Percentiles rank a stretch among this genome's conserved stretches.
phyloP scores from a whole-genome alignment of 1,140 invertebrate species.

The Antheraea pernyi region DNA sequence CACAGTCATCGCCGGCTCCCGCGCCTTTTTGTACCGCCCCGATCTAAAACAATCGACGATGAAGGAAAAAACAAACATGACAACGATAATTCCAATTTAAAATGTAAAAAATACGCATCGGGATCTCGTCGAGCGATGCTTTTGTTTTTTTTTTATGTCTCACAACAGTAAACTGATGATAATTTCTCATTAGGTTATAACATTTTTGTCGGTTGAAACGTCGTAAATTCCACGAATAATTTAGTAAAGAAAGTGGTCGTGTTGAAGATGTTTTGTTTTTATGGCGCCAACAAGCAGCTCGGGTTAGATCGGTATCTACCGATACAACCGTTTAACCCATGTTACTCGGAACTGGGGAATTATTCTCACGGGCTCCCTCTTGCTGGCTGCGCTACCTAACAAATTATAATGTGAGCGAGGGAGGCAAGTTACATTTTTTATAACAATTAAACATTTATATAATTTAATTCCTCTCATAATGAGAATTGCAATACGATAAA shows the following conservation, averaged over 20 bases:
- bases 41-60: slow-evolving; percentile 66
- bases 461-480: background rate
- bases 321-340: slow-evolving; percentile 77
- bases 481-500: background rate
- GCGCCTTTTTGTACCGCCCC: slow-evolving; percentile 38
- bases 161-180: slow-evolving; percentile 58
- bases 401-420: slow-evolving; percentile 58
- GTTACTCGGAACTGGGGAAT: slow-evolving; percentile 69
- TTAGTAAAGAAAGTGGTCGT: slow-evolving; percentile 76
- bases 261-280: slow-evolving; percentile 75
- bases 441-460: background rate
- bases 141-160: slow-evolving; percentile 55
- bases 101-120: slow-evolving; percentile 61
- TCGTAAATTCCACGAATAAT: slow-evolving; percentile 77
- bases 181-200: slow-evolving; percentile 79
- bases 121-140: slow-evolving; percentile 39
- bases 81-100: slow-evolving; percentile 66
- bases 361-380: slow-evolving; percentile 60
- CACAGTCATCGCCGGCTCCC: slow-evolving; percentile 60
- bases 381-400: slow-evolving; percentile 50
- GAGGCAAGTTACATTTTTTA: slow-evolving; percentile 34
- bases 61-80: slow-evolving; percentile 57
- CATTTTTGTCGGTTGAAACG: slow-evolving; percentile 74
- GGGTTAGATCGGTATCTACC: slow-evolving; percentile 74
- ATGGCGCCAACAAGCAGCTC: slow-evolving; percentile 70